Base-by-base conservation (phyloP, 1,140 invertebrate genomes). In the Rhopalosiphum maidis region DNA sequence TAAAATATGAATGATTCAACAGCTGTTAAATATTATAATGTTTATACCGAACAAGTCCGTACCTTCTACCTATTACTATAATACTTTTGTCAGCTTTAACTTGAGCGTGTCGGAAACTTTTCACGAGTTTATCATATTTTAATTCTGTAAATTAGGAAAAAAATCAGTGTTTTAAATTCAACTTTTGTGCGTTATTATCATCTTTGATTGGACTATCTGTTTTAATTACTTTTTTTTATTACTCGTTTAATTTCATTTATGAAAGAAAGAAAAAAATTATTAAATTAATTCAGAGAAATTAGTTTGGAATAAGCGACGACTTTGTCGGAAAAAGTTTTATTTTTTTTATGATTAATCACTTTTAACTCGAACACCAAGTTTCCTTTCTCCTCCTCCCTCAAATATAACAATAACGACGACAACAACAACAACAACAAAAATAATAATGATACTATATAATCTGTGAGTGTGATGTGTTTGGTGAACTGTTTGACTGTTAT, bases 71-170 rank as follows among this genome's bases (percentile, higher is more conserved):
- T 89, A 51, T 54, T 54, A 89, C 51, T 86, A 46, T 85, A 41
- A 51, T 55, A 55, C 51, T 89, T 89, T 89, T 77, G 87, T 54
- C n/a, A 23, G 88, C 48, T 37, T 89, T 41, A 89, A 25, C 51
- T 48, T n/a, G 54, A 92, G 91, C 91, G 90, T 37, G 25, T n/a
- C 25, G 77, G n/a, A 92, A 92, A 92, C 60, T 92, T 92, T 92
- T 7, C 35, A 3, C 21, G 77, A 92, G 91, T 92, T 92, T 92
- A 92, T 92, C 91, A 82, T 92, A 92, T 92, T 92, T 92, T 83
- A 92, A 85, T 46, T 46, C 43, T 35, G 68, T 83, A 22, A 85
- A 82, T 92, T 92, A 83, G 46, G 30, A n/a, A 11, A 92, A 48
- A 82, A 46, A 82, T 82, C 22, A 46, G 37, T 91, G 43, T 54